Conservation (phyloP, 2,113 vertebrate species). For the Nesoenas mayeri region DNA sequence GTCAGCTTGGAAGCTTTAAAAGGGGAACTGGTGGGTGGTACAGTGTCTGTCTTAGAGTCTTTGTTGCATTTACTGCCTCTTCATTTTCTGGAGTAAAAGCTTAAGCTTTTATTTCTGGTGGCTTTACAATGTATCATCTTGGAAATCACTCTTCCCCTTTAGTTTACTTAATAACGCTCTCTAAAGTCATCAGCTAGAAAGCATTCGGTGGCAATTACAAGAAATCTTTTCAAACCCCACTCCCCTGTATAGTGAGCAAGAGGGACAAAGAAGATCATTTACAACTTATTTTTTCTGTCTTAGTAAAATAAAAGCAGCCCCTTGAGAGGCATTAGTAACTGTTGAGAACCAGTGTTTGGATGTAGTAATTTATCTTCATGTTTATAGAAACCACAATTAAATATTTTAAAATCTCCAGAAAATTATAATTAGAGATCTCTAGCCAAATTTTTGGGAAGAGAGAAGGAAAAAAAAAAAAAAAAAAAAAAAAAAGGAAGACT, state of each 20-base stretch:
- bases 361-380: slow-evolving; percentile 6
- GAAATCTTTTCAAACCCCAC: background rate
- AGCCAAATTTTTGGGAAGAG: background rate
- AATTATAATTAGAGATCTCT: background rate
- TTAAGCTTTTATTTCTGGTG: slow-evolving; percentile 22
- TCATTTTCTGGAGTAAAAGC: slow-evolving; percentile 35
- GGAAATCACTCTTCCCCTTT: slow-evolving; percentile 47
- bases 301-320: slow-evolving; percentile 29
- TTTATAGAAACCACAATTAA: slow-evolving; percentile 45
- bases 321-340: slow-evolving; percentile 27
- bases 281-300: background rate
- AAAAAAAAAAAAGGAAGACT: background rate
- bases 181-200: slow-evolving; percentile 52
- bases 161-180: slow-evolving; percentile 30
- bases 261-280: slow-evolving; percentile 23
- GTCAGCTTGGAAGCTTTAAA: slow-evolving; percentile 24
- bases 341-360: slow-evolving; percentile 19
- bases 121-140: slow-evolving; percentile 51
- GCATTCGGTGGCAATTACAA: background rate
- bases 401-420: slow-evolving; percentile 2
- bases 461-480: no score
- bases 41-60: slow-evolving; percentile 30
- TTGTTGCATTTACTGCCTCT: slow-evolving; percentile 30
- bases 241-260: background rate
- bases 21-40: slow-evolving; percentile 47